Evolutionary conservation across 2,797 vertebrate species (phyloP).

Genomic region (Danio kyathit): DNA sequence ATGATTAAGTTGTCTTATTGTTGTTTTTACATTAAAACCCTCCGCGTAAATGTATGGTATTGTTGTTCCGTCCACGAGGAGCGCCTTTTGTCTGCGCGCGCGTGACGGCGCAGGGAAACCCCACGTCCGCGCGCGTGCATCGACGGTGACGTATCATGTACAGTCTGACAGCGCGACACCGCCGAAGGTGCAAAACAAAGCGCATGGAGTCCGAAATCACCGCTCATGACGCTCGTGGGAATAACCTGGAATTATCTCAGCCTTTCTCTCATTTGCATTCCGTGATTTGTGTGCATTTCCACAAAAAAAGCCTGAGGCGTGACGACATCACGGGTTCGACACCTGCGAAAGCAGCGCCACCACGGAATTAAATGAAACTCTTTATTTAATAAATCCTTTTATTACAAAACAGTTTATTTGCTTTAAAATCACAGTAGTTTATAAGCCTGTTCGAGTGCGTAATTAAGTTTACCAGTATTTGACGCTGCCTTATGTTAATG

Average conservation of each 20-base stretch:
- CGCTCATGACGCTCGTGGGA: background rate
- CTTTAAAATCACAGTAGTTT: background rate
- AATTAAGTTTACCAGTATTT: background rate
- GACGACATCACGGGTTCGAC: constrained; percentile 8
- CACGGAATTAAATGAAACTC: constrained; percentile 8
- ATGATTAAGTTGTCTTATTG: background rate
- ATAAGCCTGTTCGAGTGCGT: too few species aligned
- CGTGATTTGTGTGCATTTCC: constrained; percentile 2
- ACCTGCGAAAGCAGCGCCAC: constrained; percentile 47
- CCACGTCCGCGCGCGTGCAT: constrained; percentile 63
- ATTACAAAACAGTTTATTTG: background rate
- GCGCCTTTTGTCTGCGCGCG: constrained; percentile 37
- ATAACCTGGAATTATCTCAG: background rate
- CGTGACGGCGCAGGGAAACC: constrained; percentile 75
- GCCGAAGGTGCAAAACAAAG: constrained; percentile 66
- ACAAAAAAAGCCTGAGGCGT: constrained; percentile 4
- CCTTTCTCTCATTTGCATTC: constrained; percentile 17
- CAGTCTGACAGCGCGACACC: constrained; percentile 57
- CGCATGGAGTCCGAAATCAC: constrained; percentile 1
- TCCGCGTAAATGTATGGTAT: background rate
- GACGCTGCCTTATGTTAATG: constrained; percentile 30
- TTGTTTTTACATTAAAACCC: background rate
- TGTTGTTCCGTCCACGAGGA: background rate
- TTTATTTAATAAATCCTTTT: background rate
- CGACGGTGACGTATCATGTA: constrained; percentile 73